Percentiles rank a stretch among this genome's conserved stretches.
Conservation (phyloP, 2,113 vertebrate species). For the Sinocyclocheilus anshuiensis region DNA sequence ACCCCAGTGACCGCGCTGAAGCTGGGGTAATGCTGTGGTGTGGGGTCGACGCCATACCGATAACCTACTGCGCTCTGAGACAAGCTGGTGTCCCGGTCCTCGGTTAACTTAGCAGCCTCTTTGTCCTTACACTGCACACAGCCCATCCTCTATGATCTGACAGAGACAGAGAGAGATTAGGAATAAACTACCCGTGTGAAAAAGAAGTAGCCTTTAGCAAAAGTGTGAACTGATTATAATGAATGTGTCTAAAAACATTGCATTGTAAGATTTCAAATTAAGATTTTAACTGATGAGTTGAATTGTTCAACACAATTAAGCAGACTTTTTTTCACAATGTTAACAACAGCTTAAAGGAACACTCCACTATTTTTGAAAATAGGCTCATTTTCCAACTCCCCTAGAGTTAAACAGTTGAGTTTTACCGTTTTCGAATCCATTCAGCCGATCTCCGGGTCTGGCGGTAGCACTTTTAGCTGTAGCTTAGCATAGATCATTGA, state of each 20-base stretch:
- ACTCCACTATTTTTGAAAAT: no score
- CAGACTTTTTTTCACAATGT: neutral
- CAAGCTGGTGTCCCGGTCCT: conserved; percentile 85
- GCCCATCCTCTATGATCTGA: conserved; percentile 97
- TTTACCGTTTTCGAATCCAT: no score
- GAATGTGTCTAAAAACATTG: neutral
- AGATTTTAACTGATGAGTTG: no score
- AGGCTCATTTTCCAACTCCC: no score
- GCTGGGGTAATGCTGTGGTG: conserved; percentile 88
- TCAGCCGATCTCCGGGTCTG: no score
- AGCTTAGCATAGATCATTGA: no score
- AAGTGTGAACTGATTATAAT: neutral
- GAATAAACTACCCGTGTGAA: neutral
- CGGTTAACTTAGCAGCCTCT: conserved; percentile 93
- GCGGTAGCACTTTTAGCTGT: no score
- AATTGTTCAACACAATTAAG: no score
- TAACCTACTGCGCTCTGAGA: conserved; percentile 87
- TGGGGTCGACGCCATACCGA: conserved; percentile 91
- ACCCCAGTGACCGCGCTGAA: conserved; percentile 77
- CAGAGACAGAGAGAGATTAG: neutral
- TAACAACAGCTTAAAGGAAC: neutral
- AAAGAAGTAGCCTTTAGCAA: neutral
- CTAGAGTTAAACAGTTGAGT: no score
- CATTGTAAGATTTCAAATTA: no score
- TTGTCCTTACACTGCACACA: conserved; percentile 99